These are phyloP conservation scores for Erythrocercus mccallii DNA, from an alignment of 2,113 vertebrate species.

Conservation along the genomic window DNA sequence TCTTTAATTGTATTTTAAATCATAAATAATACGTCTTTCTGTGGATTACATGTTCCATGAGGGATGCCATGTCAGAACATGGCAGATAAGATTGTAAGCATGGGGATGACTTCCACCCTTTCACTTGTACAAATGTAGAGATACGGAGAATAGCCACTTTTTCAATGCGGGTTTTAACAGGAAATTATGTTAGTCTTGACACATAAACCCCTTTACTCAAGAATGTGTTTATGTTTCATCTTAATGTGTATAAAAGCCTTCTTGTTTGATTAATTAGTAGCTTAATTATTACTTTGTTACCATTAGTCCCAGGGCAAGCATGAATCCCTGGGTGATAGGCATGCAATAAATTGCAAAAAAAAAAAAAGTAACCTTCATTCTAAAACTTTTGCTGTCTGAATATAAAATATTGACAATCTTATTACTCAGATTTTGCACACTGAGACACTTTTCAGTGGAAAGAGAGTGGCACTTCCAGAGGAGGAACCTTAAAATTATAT, in stretches of 20 bases:
- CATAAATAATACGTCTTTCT: not conserved
- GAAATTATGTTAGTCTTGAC: not conserved
- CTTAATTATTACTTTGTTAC: not conserved
- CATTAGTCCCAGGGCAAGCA: not conserved
- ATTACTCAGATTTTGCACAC: not conserved
- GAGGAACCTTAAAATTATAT: not conserved
- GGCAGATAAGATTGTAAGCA: not conserved
- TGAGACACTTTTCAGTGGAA: not conserved
- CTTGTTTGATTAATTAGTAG: not conserved
- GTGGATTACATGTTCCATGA: not conserved
- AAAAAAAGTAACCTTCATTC: not conserved
- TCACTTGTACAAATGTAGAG: not conserved
- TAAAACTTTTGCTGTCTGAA: not conserved
- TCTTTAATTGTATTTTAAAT: not conserved
- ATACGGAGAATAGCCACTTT: not conserved
- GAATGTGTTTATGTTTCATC: not conserved
- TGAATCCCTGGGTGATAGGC: not conserved
- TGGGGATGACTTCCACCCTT: not conserved
- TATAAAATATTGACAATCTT: not conserved
- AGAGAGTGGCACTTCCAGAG: not conserved
- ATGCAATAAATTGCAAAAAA: not conserved
- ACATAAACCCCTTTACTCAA: not conserved
- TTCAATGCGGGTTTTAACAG: not conserved
- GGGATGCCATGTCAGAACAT: not conserved
- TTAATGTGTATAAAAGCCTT: not conserved